phyloP scores from a whole-genome alignment of 2,888 invertebrate genomes.

The Pecten maximus region DNA sequence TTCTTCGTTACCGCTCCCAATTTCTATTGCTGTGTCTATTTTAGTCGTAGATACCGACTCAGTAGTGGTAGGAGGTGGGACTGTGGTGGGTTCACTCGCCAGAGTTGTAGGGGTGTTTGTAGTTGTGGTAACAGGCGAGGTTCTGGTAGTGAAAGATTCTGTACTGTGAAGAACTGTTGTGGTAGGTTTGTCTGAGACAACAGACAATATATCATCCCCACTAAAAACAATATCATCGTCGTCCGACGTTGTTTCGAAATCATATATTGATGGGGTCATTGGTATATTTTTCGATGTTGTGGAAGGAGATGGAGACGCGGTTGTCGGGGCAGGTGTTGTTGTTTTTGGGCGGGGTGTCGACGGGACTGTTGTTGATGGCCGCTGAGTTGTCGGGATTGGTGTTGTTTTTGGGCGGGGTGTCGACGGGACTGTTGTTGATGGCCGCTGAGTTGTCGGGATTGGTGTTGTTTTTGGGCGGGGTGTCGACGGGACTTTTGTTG shows the following conservation, averaged over 20 bases:
- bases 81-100: not conserved
- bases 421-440: not conserved
- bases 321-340: not conserved
- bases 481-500: not conserved
- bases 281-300: not conserved
- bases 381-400: too few relatives aligned
- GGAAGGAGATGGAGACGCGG: not conserved
- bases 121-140: not conserved
- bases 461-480: not conserved
- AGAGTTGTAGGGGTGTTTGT: not conserved
- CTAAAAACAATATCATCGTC: not conserved
- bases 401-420: not conserved
- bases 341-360: not conserved
- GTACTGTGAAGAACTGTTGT: not conserved
- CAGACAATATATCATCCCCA: not conserved
- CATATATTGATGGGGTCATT: not conserved
- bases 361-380: not conserved
- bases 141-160: not conserved
- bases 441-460: not conserved
- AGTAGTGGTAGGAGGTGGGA: not conserved
- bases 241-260: not conserved
- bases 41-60: not conserved
- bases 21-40: conserved; percentile 12
- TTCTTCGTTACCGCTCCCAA: conserved; percentile 31
- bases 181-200: not conserved